Percentiles rank a stretch among this genome's conserved stretches.
Evolutionary conservation across 2,113 vertebrate genomes (phyloP).

Genomic region (Cercocebus atys): DNA sequence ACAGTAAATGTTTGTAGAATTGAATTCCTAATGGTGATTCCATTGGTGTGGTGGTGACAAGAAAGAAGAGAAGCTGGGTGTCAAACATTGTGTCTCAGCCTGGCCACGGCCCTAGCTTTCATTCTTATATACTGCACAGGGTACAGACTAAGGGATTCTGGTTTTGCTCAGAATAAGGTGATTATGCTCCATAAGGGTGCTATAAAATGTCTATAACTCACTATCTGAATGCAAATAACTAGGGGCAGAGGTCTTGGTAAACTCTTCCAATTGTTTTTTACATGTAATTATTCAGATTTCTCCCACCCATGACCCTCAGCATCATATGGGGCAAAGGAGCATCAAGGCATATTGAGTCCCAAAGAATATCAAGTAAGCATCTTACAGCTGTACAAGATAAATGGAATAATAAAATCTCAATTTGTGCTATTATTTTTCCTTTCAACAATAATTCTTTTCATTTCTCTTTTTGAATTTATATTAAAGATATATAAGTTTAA

Average conservation of each 20-base stretch:
- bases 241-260: neutral
- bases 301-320: neutral
- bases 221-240: neutral
- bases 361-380: neutral
- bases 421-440: neutral
- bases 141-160: neutral
- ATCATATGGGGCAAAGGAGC: neutral
- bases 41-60: neutral
- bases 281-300: neutral
- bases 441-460: neutral
- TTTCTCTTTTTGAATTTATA: slow-evolving; percentile 33
- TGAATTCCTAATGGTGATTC: neutral
- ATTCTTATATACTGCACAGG: neutral
- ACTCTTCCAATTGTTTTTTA: neutral
- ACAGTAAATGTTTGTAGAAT: neutral
- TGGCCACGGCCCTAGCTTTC: neutral
- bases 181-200: neutral
- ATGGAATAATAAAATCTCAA: slow-evolving; percentile 23
- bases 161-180: neutral
- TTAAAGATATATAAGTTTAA: neutral
- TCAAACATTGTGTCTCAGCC: neutral
- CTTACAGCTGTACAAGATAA: neutral
- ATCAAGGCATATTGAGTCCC: neutral
- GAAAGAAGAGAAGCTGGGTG: neutral
- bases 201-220: neutral